These are phyloP conservation scores for Oscarella lobularis DNA, from an alignment of 37 sponge, comb jelly and placozoan species.

Conservation along the genomic window DNA sequence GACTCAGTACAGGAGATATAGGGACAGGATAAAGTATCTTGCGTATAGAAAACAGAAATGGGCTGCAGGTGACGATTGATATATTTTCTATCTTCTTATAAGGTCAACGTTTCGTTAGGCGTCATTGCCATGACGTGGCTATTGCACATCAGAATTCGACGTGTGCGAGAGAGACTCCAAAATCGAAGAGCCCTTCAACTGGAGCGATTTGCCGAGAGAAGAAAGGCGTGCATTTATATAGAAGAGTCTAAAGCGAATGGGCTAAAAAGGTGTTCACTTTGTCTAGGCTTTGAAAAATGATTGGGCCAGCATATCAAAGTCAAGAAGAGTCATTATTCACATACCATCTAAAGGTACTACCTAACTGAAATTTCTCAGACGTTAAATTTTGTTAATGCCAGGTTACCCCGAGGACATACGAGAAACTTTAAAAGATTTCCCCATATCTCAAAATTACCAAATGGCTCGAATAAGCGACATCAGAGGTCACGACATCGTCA, in stretches of 20 bases:
- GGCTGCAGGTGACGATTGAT: slow-evolving; percentile 37
- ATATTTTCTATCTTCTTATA: not conserved
- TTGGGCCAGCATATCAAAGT: slow-evolving; percentile 32
- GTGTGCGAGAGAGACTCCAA: slow-evolving; percentile 31
- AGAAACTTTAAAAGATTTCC: slow-evolving; percentile 24
- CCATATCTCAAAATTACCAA: slow-evolving; percentile 43
- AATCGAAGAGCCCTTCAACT: slow-evolving; percentile 19
- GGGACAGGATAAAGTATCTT: slow-evolving; percentile 29
- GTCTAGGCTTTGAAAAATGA: slow-evolving; percentile 18
- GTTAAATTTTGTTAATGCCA: too few relatives aligned
- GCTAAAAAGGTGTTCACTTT: too few relatives aligned
- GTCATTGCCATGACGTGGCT: slow-evolving; percentile 74
- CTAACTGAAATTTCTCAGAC: too few relatives aligned
- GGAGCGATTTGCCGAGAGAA: slow-evolving; percentile 8
- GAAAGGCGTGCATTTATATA: slow-evolving; percentile 1
- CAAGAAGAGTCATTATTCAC: slow-evolving; percentile 54
- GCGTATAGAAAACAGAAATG: slow-evolving; percentile 41
- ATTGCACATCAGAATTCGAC: slow-evolving; percentile 30
- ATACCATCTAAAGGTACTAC: slow-evolving; percentile 44
- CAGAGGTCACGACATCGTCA: too few relatives aligned
- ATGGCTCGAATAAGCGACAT: slow-evolving; percentile 68
- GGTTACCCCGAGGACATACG: slow-evolving; percentile 38
- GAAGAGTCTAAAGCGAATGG: too few relatives aligned
- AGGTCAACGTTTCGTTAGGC: not conserved
- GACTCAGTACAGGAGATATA: slow-evolving; percentile 61